Base-by-base conservation (phyloP, 2,888 invertebrate genomes). In the Smittia aterrima region DNA sequence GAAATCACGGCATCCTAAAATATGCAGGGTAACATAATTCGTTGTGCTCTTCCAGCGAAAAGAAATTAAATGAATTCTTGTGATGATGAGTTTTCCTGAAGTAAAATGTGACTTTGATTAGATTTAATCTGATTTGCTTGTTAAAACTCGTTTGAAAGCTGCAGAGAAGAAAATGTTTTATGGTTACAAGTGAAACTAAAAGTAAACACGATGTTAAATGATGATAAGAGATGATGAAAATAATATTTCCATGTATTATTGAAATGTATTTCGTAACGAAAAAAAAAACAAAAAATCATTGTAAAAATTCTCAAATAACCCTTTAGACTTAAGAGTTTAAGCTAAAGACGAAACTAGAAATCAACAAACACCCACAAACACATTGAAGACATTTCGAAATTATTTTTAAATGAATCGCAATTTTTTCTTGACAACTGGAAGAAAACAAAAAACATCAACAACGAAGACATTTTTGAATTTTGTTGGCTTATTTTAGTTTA, bases 181-280 rank as follows among this genome's bases (percentile, higher is more conserved):
- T 11, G 11, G n/a, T 47, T n/a, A n/a, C 16, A 47, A 47, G 2
- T 2, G 3, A 47, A 47, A 47, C 16, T 47, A 47, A 7, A n/a
- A n/a, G n/a, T 47, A n/a, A 13, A 47, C 4, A 47, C 47, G 58
- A 58, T 58, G 58, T 58, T 58, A 22, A 58, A 22, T 22, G 22
- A 22, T 24, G 27, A 54, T 25, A 27, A 71, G 40, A 68, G 24
- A 40, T 13, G 27, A 27, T 11, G 38, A 68, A 71, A 71, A 71
- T 71, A 72, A 72, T 62, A 62, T 72, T 62, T 62, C 32, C 38
- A 58, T 62, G 72, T 72, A 62, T 62, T 72, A 62, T 72, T 72
- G 62, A 72, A 66, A 72, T 24, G 75, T 75, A 75, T 75, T 75
- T 75, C 75, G 75, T 72, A 75, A 75, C 75, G 75, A 75, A 75